phyloP scores from a whole-genome alignment of 2,888 invertebrate species.

The Hipparchia sbordonii region DNA sequence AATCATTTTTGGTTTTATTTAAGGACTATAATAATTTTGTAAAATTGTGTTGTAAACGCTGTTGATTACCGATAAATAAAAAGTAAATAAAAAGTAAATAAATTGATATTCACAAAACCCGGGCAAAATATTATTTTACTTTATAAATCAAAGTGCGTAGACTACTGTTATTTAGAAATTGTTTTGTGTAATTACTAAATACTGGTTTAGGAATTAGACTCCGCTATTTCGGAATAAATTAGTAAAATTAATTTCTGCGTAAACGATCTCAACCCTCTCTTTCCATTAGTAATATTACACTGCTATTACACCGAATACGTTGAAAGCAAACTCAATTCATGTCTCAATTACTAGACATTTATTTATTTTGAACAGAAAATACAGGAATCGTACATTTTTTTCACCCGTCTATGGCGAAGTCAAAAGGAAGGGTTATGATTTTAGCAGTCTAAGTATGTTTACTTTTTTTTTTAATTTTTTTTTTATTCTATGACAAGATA shows the following conservation, averaged over 20 bases:
- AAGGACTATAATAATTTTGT: too few species aligned
- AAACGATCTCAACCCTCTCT: constrained; percentile 55
- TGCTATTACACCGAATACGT: constrained; percentile 45
- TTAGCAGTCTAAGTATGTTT: too few species aligned
- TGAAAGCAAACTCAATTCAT: constrained; percentile 13
- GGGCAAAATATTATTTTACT: neutral
- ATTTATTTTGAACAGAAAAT: neutral
- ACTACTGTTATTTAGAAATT: neutral
- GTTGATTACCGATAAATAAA: too few species aligned
- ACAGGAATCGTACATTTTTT: neutral
- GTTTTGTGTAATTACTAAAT: constrained; percentile 3
- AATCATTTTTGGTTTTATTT: too few species aligned
- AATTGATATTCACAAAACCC: neutral
- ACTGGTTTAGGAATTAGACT: constrained; percentile 8
- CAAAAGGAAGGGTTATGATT: neutral
- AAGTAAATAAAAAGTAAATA: too few species aligned
- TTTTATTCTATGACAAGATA: too few species aligned
- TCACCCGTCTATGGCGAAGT: too few species aligned
- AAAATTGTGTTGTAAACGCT: too few species aligned
- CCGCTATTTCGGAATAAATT: constrained; percentile 32
- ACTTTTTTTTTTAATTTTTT: too few species aligned
- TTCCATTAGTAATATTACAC: constrained; percentile 66
- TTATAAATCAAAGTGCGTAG: neutral
- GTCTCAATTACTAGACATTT: constrained; percentile 13
- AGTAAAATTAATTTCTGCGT: constrained; percentile 42